Base-by-base conservation (phyloP, 2,113 vertebrate species). In the Phodopus roborovskii region DNA sequence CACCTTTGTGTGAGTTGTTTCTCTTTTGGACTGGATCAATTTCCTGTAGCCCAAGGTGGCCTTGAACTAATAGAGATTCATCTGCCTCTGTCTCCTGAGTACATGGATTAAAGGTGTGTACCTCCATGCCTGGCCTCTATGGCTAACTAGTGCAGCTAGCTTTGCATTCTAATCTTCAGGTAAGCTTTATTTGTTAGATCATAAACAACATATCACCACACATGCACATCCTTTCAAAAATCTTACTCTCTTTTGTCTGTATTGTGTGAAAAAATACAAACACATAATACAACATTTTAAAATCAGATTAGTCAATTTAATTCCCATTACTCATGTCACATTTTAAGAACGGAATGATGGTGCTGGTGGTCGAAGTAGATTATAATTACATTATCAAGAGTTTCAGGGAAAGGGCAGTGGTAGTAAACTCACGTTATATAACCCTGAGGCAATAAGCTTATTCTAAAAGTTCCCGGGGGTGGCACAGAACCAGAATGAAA, bases 301-400 rank as follows among this genome's bases (percentile, higher is more conserved):
- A n/a, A 3, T 82, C 5, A 94, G 73, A 70, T 33, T 33, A 71
- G 30, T 75, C 16, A 74, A 75, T 28, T 33, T 75, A 10, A n/a
- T 53, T 71, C 20, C 16, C 24, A 84, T 75, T 33, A 17, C 1
- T 48, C 26, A 48, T 4, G 58, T 17, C 9, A 3, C 8, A 1
- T 17, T 94, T 90, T 73, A 7, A 16, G 11, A 87, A 60, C 48
- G 24, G 58, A 85, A n/a, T 75, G 22, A 1, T 48, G 75, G 10
- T 62, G 17, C 17, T 24, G 0, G 3, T 60, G 33, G 39, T n/a
- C 1, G 0, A 7, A 22, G 19, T n/a, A 1, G 10, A 3, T 45
- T 45, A 60, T 56, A 20, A 70, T 7, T n/a, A 1, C 36, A 75
- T 64, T 73, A 48, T 7, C 2, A 1, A 79, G 70, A 74, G 7